Conservation (phyloP, 2,113 vertebrate species). For the Ictalurus furcatus region DNA sequence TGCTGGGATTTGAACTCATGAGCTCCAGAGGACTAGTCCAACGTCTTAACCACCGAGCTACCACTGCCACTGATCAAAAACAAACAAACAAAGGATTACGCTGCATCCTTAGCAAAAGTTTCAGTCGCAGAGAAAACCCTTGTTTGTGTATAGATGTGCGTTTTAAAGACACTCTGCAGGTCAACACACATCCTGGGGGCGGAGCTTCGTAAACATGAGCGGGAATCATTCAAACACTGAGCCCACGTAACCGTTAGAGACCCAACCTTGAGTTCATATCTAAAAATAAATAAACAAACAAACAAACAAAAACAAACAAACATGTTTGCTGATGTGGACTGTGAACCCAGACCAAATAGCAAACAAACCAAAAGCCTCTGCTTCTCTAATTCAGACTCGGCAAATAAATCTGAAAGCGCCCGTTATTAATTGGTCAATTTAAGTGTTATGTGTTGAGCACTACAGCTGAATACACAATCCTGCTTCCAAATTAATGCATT, state of each 20-base stretch:
- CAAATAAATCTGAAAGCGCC: not conserved
- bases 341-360: not conserved
- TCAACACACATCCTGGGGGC: not conserved
- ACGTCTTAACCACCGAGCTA: too few species aligned
- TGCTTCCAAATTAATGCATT: not conserved
- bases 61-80: too few species aligned
- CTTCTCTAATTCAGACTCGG: not conserved
- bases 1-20: too few species aligned
- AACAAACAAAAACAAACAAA: too few species aligned
- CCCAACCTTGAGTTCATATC: not conserved
- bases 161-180: not conserved
- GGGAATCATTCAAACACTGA: not conserved
- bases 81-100: not conserved
- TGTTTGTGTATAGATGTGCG: not conserved
- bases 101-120: not conserved
- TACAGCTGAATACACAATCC: not conserved
- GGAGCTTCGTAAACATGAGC: not conserved
- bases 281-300: too few species aligned
- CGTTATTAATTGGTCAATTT: not conserved
- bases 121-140: not conserved
- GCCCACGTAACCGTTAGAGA: not conserved
- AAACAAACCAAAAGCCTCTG: not conserved
- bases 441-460: not conserved
- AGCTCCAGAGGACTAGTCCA: too few species aligned
- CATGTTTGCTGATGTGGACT: too few species aligned